Percentiles rank a stretch among this genome's conserved stretches.
Conservation (phyloP, 2,888 invertebrate species). For the Tetramorium bicarinatum region DNA sequence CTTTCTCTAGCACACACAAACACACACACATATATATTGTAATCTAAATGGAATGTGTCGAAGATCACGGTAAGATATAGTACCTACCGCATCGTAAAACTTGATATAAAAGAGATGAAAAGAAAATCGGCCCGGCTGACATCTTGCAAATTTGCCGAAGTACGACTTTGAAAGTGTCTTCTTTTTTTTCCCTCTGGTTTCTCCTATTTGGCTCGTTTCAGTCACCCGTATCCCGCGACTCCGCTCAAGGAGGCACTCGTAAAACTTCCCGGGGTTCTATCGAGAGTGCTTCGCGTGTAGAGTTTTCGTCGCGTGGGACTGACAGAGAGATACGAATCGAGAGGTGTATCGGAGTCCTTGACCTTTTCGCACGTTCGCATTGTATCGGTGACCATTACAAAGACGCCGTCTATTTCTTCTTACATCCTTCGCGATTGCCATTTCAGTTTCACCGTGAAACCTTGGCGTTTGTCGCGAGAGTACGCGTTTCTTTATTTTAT, state of each 20-base stretch:
- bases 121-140: slow-evolving; percentile 44
- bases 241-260: slow-evolving; percentile 66
- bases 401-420: slow-evolving; percentile 33
- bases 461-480: not conserved
- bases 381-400: not conserved
- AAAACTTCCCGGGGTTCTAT: slow-evolving; percentile 69
- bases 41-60: slow-evolving; percentile 78
- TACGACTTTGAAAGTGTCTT: slow-evolving; percentile 57
- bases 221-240: slow-evolving; percentile 56
- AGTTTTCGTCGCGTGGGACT: slow-evolving; percentile 34
- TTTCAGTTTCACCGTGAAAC: slow-evolving; percentile 23
- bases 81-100: slow-evolving; percentile 80
- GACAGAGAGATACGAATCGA: slow-evolving; percentile 49
- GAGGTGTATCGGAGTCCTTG: slow-evolving; percentile 72
- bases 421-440: slow-evolving; percentile 37
- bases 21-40: not conserved
- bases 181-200: slow-evolving; percentile 26
- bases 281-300: slow-evolving; percentile 55
- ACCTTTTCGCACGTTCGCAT: slow-evolving; percentile 59
- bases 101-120: slow-evolving; percentile 75
- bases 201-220: slow-evolving; percentile 57
- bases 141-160: slow-evolving; percentile 75
- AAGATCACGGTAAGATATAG: slow-evolving; percentile 79
- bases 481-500: slow-evolving; percentile 5
- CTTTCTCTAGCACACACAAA: not conserved